Conservation (phyloP, 1,140 invertebrate species). For the Lordiphosa clarofinis region DNA sequence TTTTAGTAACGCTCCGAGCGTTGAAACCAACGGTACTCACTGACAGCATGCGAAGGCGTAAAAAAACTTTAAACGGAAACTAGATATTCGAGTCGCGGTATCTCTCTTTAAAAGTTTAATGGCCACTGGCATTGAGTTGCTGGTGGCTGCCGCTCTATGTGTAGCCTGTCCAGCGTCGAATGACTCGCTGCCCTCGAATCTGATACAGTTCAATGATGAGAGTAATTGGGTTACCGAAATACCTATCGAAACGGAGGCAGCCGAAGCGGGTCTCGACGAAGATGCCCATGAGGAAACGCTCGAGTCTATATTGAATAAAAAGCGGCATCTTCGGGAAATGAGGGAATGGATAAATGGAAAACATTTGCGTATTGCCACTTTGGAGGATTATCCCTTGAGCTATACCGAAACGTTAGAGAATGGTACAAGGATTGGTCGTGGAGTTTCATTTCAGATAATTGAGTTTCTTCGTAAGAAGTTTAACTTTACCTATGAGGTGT, state of each 20-base stretch:
- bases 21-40: constrained; percentile 3
- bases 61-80: constrained; percentile 17
- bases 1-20: constrained; percentile 41
- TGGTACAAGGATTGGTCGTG: constrained; percentile 82
- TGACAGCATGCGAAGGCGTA: constrained; percentile 45
- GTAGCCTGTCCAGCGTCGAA: constrained; percentile 46
- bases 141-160: constrained; percentile 63
- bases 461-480: constrained; percentile 85
- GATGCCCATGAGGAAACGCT: constrained; percentile 46
- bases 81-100: not conserved
- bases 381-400: constrained; percentile 84
- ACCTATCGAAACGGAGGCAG: constrained; percentile 22
- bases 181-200: constrained; percentile 33
- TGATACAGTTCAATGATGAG: constrained; percentile 33
- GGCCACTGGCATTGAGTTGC: constrained; percentile 65
- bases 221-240: constrained; percentile 17
- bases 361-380: constrained; percentile 66
- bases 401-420: constrained; percentile 81
- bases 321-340: constrained; percentile 41
- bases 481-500: constrained; percentile 86
- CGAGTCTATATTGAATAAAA: constrained; percentile 45
- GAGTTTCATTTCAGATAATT: constrained; percentile 87
- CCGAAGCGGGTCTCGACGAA: constrained; percentile 21
- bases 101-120: constrained; percentile 13
- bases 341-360: constrained; percentile 63